These are phyloP conservation scores for Geotrypetes seraphini DNA, from an alignment of 2,797 vertebrate genomes.

Conservation along the genomic window DNA sequence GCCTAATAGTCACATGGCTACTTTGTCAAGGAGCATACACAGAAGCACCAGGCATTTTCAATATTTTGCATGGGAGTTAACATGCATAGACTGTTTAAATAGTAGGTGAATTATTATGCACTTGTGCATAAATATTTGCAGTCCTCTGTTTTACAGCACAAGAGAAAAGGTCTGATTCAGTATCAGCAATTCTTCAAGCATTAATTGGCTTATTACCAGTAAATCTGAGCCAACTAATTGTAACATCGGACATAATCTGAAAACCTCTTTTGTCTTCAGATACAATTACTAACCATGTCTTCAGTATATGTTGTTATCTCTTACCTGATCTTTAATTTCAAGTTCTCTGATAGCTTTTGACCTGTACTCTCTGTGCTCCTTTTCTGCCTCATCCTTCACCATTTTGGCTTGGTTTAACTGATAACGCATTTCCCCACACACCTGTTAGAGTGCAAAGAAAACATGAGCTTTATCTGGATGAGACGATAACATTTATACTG, in stretches of 20 bases:
- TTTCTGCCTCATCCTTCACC: slow-evolving; percentile 83
- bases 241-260: slow-evolving; percentile 30
- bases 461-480: slow-evolving; percentile 35
- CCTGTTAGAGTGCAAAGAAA: slow-evolving; percentile 57
- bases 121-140: no score
- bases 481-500: slow-evolving; percentile 9
- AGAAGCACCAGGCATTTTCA: no score
- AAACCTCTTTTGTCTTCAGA: slow-evolving; percentile 29
- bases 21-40: no score
- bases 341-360: slow-evolving; percentile 67
- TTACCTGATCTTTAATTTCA: slow-evolving; percentile 78
- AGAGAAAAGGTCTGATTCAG: no score
- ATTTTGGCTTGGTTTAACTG: slow-evolving; percentile 75
- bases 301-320: slow-evolving; percentile 34
- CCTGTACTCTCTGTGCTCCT: slow-evolving; percentile 73
- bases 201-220: slow-evolving; percentile 29
- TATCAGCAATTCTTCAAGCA: slow-evolving; percentile 40
- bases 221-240: slow-evolving; percentile 32
- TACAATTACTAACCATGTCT: slow-evolving; percentile 24
- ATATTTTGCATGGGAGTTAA: no score
- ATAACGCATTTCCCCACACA: slow-evolving; percentile 77
- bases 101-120: no score
- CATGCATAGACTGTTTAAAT: no score
- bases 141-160: no score
- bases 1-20: no score